phyloP scores from a whole-genome alignment of 2,113 vertebrate species.

The Scophthalmus maximus region DNA sequence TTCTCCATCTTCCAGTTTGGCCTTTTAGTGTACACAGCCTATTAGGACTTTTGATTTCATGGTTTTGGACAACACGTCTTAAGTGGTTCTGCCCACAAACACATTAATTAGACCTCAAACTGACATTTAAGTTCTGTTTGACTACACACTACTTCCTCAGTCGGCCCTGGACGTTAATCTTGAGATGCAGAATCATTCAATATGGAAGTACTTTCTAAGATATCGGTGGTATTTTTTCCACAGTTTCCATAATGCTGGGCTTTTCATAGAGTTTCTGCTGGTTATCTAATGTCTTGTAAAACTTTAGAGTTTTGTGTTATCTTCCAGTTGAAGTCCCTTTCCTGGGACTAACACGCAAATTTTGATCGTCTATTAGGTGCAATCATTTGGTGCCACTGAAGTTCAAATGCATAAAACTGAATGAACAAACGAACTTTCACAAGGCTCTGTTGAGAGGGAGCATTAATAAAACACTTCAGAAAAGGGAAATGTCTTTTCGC shows the following conservation, averaged over 20 bases:
- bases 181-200: not conserved
- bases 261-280: not conserved
- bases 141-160: not conserved
- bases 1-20: not conserved
- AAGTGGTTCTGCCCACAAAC: not conserved
- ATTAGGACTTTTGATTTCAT: not conserved
- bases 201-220: not conserved
- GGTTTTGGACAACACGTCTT: not conserved
- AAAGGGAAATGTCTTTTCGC: no score
- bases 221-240: not conserved
- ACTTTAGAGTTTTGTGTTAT: slow-evolving; percentile 8
- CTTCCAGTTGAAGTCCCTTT: not conserved
- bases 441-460: not conserved
- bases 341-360: not conserved
- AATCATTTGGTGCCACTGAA: not conserved
- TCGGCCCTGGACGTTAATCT: not conserved
- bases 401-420: not conserved
- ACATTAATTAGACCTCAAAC: not conserved
- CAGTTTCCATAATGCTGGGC: not conserved
- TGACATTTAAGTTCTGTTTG: not conserved
- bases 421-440: not conserved
- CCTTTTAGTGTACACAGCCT: not conserved
- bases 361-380: not conserved
- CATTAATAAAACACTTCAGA: not conserved
- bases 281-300: slow-evolving; percentile 1